Conservation (phyloP, 2,888 invertebrate species). For the Nemapogon koenigi region DNA sequence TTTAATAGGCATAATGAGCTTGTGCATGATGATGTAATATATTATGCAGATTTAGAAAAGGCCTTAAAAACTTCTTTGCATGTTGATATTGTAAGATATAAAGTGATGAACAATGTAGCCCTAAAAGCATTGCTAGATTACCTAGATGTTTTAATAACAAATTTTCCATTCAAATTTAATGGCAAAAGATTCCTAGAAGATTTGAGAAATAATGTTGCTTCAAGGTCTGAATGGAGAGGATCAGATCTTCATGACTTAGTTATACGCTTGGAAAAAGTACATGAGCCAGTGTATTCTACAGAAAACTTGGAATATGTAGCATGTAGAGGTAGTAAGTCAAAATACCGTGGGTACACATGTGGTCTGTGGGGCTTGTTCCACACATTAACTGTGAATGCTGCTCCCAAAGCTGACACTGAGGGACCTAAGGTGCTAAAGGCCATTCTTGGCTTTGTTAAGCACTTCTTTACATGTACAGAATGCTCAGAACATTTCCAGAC, state of each 20-base stretch:
- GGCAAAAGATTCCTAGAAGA: conserved; percentile 71
- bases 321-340: conserved; percentile 80
- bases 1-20: conserved; percentile 14
- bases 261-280: conserved; percentile 52
- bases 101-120: conserved; percentile 73
- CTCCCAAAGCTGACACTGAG: conserved; percentile 50
- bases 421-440: conserved; percentile 77
- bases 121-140: conserved; percentile 77
- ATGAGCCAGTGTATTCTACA: conserved; percentile 62
- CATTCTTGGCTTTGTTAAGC: conserved; percentile 86
- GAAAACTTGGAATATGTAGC: conserved; percentile 70
- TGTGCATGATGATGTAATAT: conserved; percentile 66
- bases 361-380: conserved; percentile 96
- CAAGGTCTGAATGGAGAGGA: conserved; percentile 62
- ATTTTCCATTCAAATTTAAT: conserved; percentile 79
- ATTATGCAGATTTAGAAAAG: conserved; percentile 88
- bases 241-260: conserved; percentile 65
- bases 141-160: conserved; percentile 72
- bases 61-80: conserved; percentile 82
- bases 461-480: conserved; percentile 93
- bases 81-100: conserved; percentile 80
- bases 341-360: conserved; percentile 89
- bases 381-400: conserved; percentile 83
- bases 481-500: conserved; percentile 89
- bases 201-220: conserved; percentile 58